Evolutionary conservation across 2,113 vertebrate species (phyloP), one percentile per base, ranked within the genome.

Genomic region (Diadophis punctatus): DNA sequence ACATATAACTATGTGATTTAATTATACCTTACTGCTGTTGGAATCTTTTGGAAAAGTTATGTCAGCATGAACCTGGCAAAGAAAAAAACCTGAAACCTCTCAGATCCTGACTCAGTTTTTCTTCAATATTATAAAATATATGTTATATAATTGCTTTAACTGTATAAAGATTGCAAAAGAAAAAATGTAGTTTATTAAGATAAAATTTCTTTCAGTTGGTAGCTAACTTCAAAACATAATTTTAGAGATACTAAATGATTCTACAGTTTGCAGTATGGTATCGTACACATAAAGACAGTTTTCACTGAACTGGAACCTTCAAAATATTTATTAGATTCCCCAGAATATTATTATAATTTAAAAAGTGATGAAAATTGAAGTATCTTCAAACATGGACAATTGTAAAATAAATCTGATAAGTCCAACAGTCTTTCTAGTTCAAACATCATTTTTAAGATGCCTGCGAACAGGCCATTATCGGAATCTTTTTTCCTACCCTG

Each of bases 1-100:
- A 39, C n/a, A 95, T 95, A 94, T 96, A 95, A 96, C 94, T 94
- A 95, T 51, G 94, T 4, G 93, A 95, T 53, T 88, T 96, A 97
- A 97, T 94, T 91, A 91, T 90, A 4, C 43, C 93, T 95, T 96
- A 95, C 97, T 93, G 96, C 96, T 95, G 95, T 90, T 97, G 93
- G 95, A 96, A 96, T 95, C 96, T 95, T 96, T 95, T 96, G 91
- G 95, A 96, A 94, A 95, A 96, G 93, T 95, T 97, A 8, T 94
- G 94, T 92, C 95, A 96, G 96, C 95, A 93, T 96, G 96, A 96
- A 93, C 91, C n/a, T 93, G 95, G 94, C 92, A 49, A 95, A 94
- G 95, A 94, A 96, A 85, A 68, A 87, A 80, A 84, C 43, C 88
- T 93, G 92, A 93, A 91, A 91, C 93, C 94, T 95, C 93, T 94